These are phyloP conservation scores for Matsumurasca onukii DNA, from an alignment of 1,140 invertebrate genomes.

Conservation along the genomic window DNA sequence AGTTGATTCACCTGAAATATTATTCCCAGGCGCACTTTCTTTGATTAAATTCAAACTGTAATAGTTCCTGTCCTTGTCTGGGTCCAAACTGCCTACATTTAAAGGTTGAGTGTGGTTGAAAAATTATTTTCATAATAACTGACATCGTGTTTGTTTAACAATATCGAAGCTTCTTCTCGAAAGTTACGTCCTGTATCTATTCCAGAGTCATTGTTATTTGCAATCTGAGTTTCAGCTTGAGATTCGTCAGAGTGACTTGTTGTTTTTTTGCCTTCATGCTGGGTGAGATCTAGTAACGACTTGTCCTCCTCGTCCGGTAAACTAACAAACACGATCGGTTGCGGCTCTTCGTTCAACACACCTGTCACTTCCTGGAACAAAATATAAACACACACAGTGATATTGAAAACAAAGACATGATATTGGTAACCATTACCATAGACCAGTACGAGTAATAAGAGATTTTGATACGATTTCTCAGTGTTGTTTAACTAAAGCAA, in stretches of 20 bases:
- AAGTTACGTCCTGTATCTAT: background rate
- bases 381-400: too few species aligned
- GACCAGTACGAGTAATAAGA: too few species aligned
- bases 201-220: background rate
- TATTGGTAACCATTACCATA: too few species aligned
- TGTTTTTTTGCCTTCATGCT: constrained; percentile 3
- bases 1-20: background rate
- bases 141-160: background rate
- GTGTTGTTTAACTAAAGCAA: too few species aligned
- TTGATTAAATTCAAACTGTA: background rate
- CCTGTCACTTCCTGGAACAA: constrained; percentile 7
- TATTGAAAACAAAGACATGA: too few species aligned
- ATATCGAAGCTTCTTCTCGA: background rate
- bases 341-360: background rate
- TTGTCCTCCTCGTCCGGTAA: background rate
- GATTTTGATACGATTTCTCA: too few species aligned
- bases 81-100: background rate
- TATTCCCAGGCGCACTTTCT: background rate
- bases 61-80: background rate
- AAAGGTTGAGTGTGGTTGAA: background rate
- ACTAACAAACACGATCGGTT: background rate
- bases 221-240: background rate
- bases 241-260: background rate
- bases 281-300: constrained; percentile 9
- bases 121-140: background rate